A percentile compares a stretch with the other conserved stretches of the same genome.
phyloP scores from a whole-genome alignment of 2,797 vertebrate species.

The Chrysocyon brachyurus region DNA sequence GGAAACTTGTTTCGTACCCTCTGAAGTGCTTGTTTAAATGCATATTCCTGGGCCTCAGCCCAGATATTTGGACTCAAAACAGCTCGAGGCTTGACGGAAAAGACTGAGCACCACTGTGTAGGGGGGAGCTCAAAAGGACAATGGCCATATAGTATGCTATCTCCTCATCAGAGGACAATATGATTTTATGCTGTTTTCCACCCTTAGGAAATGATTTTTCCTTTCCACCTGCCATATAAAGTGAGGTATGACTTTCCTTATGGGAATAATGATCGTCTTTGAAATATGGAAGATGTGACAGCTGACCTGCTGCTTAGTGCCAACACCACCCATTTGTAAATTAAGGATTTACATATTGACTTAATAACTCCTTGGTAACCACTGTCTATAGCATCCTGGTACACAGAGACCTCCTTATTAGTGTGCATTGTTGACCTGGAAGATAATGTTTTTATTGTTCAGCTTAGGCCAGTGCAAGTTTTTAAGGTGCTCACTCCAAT shows the following conservation, averaged over 20 bases:
- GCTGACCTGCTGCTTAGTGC: background rate
- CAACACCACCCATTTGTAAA: background rate
- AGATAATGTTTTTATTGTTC: background rate
- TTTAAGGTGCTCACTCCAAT: background rate
- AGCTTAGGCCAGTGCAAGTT: background rate
- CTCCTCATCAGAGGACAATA: background rate
- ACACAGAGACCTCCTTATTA: background rate
- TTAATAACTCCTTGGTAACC: slow-evolving; percentile 8
- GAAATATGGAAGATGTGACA: background rate
- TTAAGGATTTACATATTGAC: slow-evolving; percentile 1
- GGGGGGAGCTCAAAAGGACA: background rate
- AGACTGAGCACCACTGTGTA: rapidly evolving
- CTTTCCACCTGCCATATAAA: background rate
- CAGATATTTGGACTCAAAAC: background rate
- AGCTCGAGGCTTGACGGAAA: background rate
- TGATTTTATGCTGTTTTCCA: background rate
- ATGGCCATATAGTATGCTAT: background rate
- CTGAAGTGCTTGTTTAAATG: background rate
- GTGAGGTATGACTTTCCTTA: background rate
- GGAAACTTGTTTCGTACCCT: background rate
- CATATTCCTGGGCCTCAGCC: background rate
- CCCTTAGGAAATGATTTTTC: background rate
- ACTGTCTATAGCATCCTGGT: background rate
- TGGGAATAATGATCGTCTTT: background rate
- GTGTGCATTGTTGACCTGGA: background rate